Base-by-base conservation (phyloP, 2,797 vertebrate genomes). In the Paguma larvata region DNA sequence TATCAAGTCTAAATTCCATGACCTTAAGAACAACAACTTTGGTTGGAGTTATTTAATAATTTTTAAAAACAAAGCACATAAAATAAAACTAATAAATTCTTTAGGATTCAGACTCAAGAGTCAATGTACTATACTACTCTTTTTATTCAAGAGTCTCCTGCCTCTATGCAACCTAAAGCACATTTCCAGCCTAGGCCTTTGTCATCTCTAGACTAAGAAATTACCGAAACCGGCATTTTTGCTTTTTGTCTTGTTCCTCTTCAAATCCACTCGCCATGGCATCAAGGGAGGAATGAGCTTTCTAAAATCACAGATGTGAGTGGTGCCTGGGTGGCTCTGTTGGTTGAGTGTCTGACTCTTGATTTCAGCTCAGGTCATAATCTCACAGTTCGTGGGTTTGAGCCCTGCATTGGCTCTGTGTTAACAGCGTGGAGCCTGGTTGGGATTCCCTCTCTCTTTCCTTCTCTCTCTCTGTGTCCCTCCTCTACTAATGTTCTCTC, bases 221-320 rank as follows among this genome's bases (percentile, higher is more conserved):
- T 90, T 38, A 68, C 25, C 63, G 15, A 23, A 86, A 90, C 44
- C 46, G 8, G 30, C 30, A 70, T 83, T 77, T 83, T 41, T 91
- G 75, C 19, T 93, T 46, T 86, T 63, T 46, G 44, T 93, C 15
- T 56, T 41, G n/a, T 83, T 87, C 27, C 30, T 73, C n/a, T 87
- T 97, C 87, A 83, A 15, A 41, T 90, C 19, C 32, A 70, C 7
- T 27, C 32, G 84, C 11, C 21, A 23, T 8, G 63, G 63, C 62
- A 83, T 72, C 51, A 83, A 63, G 8, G 56, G 18, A 85, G 56
- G 18, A 85, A 82, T 27, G 34, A 86, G 70, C 27, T 59, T 56
- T 94, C 75, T 75, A 44, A 85, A 89, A 89, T 15, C 48, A 85
- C 67, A 89, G 80, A 38, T 85, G 85, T 91, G 32, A 63, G 56